Evolutionary conservation across 2,113 vertebrate species (phyloP).

Genomic region (Gila orcuttii): DNA sequence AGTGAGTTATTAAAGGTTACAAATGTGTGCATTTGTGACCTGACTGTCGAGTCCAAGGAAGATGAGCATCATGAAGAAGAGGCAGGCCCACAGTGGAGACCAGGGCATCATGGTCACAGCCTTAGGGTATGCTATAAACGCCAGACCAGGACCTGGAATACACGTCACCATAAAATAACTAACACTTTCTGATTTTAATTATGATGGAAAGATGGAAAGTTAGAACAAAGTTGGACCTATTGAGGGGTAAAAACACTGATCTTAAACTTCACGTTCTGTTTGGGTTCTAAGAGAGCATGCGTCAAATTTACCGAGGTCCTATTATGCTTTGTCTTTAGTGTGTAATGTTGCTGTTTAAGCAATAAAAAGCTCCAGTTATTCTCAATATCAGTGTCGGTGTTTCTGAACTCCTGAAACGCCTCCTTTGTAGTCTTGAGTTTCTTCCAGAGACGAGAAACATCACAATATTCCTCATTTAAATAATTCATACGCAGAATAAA

Average conservation of each 20-base stretch:
- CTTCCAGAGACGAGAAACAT: neutral
- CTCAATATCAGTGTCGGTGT: too few relatives aligned
- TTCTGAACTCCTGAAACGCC: too few relatives aligned
- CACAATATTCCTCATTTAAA: too few relatives aligned
- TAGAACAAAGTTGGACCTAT: neutral
- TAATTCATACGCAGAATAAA: too few relatives aligned
- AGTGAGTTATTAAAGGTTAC: neutral
- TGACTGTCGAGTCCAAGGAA: constrained; percentile 98
- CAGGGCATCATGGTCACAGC: constrained; percentile 99
- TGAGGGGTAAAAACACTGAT: neutral
- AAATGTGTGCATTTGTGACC: constrained; percentile 71
- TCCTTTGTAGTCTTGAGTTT: neutral
- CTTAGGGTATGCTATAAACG: constrained; percentile 98
- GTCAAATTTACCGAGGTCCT: too few relatives aligned
- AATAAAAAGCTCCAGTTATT: too few relatives aligned
- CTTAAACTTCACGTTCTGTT: neutral
- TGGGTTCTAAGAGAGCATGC: neutral
- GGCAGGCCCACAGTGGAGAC: constrained; percentile 92
- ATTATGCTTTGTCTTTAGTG: too few relatives aligned
- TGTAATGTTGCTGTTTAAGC: too few relatives aligned
- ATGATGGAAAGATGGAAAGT: neutral
- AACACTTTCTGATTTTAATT: neutral
- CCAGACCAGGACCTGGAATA: constrained; percentile 89
- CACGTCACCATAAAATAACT: neutral
- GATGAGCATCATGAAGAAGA: constrained; percentile 99